Evolutionary conservation across 2,113 vertebrate species (phyloP).

Genomic region (Campylomormyrus tamandua): DNA sequence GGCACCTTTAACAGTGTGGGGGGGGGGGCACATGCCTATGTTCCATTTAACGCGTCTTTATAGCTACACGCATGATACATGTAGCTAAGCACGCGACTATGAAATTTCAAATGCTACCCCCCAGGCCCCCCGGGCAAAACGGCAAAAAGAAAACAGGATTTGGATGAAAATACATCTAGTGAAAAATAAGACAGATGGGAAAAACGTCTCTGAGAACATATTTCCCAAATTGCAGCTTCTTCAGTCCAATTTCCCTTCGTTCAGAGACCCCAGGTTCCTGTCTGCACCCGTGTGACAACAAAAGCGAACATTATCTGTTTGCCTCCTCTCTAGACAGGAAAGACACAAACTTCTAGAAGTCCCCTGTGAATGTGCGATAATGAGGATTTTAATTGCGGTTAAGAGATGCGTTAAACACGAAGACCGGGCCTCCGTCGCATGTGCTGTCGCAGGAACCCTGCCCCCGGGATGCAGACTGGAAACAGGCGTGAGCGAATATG

Average conservation of each 20-base stretch:
- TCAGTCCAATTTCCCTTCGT: neutral
- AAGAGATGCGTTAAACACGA: neutral
- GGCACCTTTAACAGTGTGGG: neutral
- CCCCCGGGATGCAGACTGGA: neutral
- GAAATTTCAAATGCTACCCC: neutral
- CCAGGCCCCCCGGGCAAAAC: neutral
- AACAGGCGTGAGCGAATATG: neutral
- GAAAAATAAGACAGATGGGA: neutral
- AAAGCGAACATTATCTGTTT: neutral
- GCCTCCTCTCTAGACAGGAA: neutral
- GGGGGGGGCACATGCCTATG: too few relatives aligned
- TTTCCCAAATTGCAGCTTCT: neutral
- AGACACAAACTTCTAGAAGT: neutral
- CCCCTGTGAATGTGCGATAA: neutral
- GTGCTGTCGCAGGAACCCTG: neutral
- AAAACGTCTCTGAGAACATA: neutral
- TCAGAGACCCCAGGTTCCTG: neutral
- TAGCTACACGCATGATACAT: neutral
- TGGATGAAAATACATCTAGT: neutral
- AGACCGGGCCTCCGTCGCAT: neutral
- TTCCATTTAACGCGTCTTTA: neutral
- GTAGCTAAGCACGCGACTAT: neutral
- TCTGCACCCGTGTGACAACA: neutral
- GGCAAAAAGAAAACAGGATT: neutral
- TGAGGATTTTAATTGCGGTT: neutral